Percentiles rank a stretch among this genome's conserved stretches.
Evolutionary conservation across 1,140 invertebrate species (phyloP).

Genomic region (Calycopis cecrops): DNA sequence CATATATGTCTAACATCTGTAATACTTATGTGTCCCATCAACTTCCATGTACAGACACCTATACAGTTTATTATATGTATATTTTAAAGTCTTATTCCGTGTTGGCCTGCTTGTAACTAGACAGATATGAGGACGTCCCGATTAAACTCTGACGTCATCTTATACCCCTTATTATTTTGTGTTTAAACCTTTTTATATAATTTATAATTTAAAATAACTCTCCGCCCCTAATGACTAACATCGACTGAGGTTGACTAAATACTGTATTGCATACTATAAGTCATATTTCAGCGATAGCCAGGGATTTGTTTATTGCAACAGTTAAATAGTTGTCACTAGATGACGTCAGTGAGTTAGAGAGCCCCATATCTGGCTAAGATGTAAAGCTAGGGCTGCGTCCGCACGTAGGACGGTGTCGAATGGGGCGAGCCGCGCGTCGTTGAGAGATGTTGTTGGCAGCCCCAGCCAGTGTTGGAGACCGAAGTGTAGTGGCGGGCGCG

Average conservation of each 20-base stretch:
- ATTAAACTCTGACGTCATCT: slow-evolving; percentile 37
- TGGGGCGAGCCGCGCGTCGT: slow-evolving; percentile 65
- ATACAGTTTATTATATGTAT: slow-evolving; percentile 35
- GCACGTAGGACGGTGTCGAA: slow-evolving; percentile 66
- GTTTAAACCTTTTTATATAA: not conserved
- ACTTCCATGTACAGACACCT: slow-evolving; percentile 32
- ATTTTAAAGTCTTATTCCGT: slow-evolving; percentile 46
- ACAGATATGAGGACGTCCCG: slow-evolving; percentile 48
- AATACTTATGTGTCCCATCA: slow-evolving; percentile 31
- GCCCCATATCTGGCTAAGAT: slow-evolving; percentile 48
- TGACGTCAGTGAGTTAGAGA: slow-evolving; percentile 13
- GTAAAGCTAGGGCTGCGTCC: slow-evolving; percentile 56
- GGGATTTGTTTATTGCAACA: too few species aligned
- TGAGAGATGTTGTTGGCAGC: slow-evolving; percentile 71
- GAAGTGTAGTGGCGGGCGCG: slow-evolving; percentile 72
- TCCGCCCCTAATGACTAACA: too few species aligned
- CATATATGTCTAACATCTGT: slow-evolving; percentile 22
- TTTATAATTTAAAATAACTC: slow-evolving; percentile 1
- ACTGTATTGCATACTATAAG: too few species aligned
- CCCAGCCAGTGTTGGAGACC: slow-evolving; percentile 70
- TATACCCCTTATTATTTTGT: slow-evolving; percentile 16
- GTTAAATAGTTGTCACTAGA: not conserved
- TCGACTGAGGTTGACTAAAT: too few species aligned
- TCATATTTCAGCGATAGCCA: not conserved
- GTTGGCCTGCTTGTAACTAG: slow-evolving; percentile 56